A percentile compares a stretch with the other conserved stretches of the same genome.
Conservation (phyloP, 2,888 invertebrate genomes). For the Rhopalosiphum nymphaeae region DNA sequence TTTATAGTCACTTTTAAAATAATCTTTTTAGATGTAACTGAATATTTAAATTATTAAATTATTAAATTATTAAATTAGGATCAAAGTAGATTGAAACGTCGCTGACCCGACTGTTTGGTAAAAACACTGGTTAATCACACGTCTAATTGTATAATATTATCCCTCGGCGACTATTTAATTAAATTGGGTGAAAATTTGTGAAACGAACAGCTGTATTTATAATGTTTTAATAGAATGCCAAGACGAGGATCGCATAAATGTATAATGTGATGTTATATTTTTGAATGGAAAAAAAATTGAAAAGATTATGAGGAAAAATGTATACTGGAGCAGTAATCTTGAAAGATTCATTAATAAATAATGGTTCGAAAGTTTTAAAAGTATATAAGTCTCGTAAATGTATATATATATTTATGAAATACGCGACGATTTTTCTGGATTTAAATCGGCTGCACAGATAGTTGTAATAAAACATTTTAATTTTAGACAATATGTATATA, state of each 20-base stretch:
- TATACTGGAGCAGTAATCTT: background rate
- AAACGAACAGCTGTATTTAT: conserved; percentile 10
- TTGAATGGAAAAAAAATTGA: background rate
- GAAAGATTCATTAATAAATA: background rate
- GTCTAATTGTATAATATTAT: conserved; percentile 42
- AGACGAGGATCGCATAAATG: background rate
- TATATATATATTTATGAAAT: background rate
- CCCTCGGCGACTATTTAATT: background rate
- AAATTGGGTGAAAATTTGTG: background rate
- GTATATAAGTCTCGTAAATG: background rate
- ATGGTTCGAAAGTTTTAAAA: background rate
- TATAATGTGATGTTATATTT: background rate
- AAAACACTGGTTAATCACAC: conserved; percentile 30
- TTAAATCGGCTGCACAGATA: background rate
- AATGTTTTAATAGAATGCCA: conserved; percentile 6
- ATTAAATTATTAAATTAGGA: conserved; percentile 26
- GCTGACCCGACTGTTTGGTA: background rate
- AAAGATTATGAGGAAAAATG: background rate
- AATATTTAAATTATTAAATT: conserved; percentile 26
- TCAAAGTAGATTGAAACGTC: conserved; percentile 25
- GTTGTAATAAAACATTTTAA: background rate
- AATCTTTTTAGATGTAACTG: background rate
- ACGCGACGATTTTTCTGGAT: background rate
- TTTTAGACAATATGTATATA: background rate
- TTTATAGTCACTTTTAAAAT: conserved; percentile 3